Evolutionary conservation across 2,797 vertebrate genomes (phyloP).

Genomic region (Platalea minor): DNA sequence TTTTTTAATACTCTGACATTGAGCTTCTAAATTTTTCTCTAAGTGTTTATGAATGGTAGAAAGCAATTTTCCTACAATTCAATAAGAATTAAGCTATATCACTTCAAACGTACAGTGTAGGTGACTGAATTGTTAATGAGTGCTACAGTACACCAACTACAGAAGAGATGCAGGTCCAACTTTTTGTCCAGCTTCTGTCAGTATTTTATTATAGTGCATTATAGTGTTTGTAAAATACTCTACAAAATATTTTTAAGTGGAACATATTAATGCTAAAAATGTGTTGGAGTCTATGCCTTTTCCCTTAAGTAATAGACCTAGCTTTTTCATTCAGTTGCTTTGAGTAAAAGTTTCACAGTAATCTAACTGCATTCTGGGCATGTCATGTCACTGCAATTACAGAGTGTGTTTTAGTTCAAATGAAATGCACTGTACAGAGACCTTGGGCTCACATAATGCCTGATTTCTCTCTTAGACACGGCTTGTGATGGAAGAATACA

Average conservation of each 20-base stretch:
- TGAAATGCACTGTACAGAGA: background rate
- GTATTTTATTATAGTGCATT: background rate
- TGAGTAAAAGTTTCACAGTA: background rate
- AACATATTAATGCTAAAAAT: background rate
- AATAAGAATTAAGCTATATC: background rate
- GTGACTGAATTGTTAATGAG: background rate
- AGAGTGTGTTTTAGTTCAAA: background rate
- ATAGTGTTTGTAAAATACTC: background rate
- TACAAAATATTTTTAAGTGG: background rate
- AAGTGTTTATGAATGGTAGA: background rate
- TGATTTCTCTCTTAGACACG: conserved; percentile 73
- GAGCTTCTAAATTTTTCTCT: background rate
- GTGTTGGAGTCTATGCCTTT: background rate
- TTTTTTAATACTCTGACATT: background rate
- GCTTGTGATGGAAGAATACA: conserved; percentile 81
- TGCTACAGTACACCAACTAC: background rate
- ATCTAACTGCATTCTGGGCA: accelerated
- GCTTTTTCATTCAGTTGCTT: background rate
- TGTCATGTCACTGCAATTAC: background rate
- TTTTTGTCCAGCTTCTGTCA: background rate
- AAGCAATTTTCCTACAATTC: background rate
- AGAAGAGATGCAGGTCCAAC: background rate
- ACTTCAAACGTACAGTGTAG: background rate
- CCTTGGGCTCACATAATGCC: background rate
- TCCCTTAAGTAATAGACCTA: background rate